These are phyloP conservation scores for Anabacerthia variegaticeps DNA, from an alignment of 2,797 vertebrate species.

Conservation along the genomic window DNA sequence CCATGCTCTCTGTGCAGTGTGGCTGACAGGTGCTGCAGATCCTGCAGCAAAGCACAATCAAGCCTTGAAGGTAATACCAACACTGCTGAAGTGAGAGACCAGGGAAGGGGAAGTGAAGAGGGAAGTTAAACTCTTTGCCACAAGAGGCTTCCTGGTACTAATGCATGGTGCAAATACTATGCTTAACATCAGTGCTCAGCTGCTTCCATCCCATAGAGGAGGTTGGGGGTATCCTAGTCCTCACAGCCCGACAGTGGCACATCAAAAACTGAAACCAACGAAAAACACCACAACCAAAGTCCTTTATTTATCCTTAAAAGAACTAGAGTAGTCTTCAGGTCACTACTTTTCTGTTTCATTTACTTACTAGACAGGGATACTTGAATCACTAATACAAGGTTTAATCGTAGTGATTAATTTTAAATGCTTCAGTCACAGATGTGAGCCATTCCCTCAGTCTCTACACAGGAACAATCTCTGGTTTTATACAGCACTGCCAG, in stretches of 20 bases:
- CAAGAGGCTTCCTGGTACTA: not conserved
- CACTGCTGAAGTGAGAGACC: not conserved
- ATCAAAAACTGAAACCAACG: not conserved
- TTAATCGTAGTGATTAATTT: not conserved
- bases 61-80: not conserved
- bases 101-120: not conserved
- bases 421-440: not conserved
- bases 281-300: not conserved
- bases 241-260: not conserved
- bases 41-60: not conserved
- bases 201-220: not conserved
- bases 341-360: not conserved
- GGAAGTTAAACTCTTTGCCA: not conserved
- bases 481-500: not conserved
- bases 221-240: not conserved
- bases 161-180: not conserved
- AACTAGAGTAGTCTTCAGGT: not conserved
- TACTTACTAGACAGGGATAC: not conserved
- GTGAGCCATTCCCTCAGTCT: not conserved
- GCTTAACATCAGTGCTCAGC: not conserved
- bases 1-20: not conserved
- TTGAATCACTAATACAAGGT: not conserved
- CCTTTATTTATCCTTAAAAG: not conserved
- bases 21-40: not conserved
- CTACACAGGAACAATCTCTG: not conserved